Base-by-base conservation (phyloP, 1,140 invertebrate genomes). In the Geopemphigus sp. region DNA sequence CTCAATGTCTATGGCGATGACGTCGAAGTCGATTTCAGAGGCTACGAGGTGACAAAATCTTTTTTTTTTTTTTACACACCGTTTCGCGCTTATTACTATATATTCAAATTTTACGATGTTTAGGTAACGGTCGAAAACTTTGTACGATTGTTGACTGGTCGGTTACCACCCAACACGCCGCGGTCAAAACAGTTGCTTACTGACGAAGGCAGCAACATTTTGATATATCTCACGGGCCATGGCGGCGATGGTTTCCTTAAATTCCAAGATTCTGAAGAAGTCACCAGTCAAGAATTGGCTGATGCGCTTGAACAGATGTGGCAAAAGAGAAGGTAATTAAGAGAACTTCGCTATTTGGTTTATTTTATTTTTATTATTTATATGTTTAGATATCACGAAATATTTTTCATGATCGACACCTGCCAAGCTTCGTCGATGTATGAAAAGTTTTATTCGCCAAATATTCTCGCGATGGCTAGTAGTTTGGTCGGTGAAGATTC, bases 231-330 rank as follows among this genome's bases (percentile, higher is more conserved):
- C 83, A 94, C 92, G 82, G 96, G 97, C 0, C 98, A 99, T 88
- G 98, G 98, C 22, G 98, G 98, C 50, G 97, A 99, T 88, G 97
- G 97, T 0, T 99, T 99, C 85, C 87, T 99, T 0, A 99, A 99
- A 86, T 99, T 99, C 85, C 98, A 99, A 89, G 98, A 99, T 87
- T 95, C 96, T 1, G 97, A 99, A 86, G 98, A 99, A 88, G 95
- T 99, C 15, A 99, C 97, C n/a, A 98, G 94, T 87, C 93, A 98
- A 84, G 98, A 99, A 85, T 87, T 99, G 82, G 97, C 96, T 22
- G 97, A 99, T 90, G 97, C 98, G 45, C 90, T 99, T 81, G 96
- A 99, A 85, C 97, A 99, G 87, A 99, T 99, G 98, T 98, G 96
- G 94, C 95, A 99, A 84, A 98, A 98, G 85, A 90, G 93, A 86